A percentile compares a stretch with the other conserved stretches of the same genome.
Conservation (phyloP, 2,113 vertebrate species). For the Chamaea fasciata region DNA sequence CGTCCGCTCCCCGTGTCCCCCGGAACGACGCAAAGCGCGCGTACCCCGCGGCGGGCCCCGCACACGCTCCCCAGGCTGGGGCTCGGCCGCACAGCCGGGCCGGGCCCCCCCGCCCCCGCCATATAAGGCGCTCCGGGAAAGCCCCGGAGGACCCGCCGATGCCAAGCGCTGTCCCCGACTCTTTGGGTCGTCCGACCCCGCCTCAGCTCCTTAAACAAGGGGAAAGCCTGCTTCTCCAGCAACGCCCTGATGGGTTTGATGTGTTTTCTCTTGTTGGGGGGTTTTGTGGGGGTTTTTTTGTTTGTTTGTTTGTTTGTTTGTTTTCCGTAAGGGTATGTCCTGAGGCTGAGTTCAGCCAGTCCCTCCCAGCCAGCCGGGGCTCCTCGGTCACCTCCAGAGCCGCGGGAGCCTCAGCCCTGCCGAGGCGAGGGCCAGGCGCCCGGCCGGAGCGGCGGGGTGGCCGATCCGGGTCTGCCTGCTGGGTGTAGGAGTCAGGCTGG, state of each 20-base stretch:
- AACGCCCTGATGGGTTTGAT: background rate
- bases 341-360: background rate
- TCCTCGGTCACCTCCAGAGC: background rate
- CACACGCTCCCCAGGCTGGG: background rate
- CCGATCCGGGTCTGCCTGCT: background rate
- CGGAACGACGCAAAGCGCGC: fast-evolving
- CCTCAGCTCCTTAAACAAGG: background rate
- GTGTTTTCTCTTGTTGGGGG: background rate
- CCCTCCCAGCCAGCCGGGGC: background rate
- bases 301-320: background rate
- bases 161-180: background rate
- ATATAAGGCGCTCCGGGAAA: background rate
- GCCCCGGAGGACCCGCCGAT: background rate
- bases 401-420: background rate
- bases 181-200: background rate
- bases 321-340: no score
- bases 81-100: background rate
- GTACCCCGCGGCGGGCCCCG: background rate
- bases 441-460: background rate
- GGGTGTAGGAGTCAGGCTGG: background rate
- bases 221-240: background rate
- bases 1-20: background rate
- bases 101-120: background rate
- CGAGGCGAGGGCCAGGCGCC: no score
- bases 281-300: no score